These are phyloP conservation scores for Parasteatoda lunata DNA, from an alignment of 2,888 invertebrate genomes.

Conservation along the genomic window DNA sequence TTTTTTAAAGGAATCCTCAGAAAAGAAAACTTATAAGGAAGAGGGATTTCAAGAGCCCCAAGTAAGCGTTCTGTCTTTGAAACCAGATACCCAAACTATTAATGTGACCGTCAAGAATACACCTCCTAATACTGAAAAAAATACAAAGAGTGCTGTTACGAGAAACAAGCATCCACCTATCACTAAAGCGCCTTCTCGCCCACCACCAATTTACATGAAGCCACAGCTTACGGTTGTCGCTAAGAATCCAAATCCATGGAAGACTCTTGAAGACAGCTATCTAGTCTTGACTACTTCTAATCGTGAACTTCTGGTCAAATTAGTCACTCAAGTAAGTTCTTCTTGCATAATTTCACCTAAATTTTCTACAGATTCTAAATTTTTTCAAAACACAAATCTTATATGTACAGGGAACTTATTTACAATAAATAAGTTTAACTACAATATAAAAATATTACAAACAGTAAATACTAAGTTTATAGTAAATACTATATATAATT, in stretches of 20 bases:
- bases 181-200: conserved; percentile 57
- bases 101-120: conserved; percentile 33
- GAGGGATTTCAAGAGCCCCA: background rate
- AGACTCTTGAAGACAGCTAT: conserved; percentile 89
- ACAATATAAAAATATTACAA: background rate
- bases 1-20: background rate
- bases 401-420: too few relatives aligned
- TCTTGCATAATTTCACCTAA: too few relatives aligned
- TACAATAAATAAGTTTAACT: background rate
- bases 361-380: too few relatives aligned
- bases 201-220: conserved; percentile 63
- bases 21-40: background rate
- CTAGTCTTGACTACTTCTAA: conserved; percentile 91
- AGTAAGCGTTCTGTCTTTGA: background rate
- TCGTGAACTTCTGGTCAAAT: conserved; percentile 90
- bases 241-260: conserved; percentile 58
- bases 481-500: background rate
- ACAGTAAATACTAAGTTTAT: background rate
- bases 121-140: background rate
- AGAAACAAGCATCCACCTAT: conserved; percentile 47
- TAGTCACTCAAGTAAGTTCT: conserved; percentile 85
- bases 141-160: conserved; percentile 5
- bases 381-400: too few relatives aligned
- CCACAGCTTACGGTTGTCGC: conserved; percentile 30
- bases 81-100: conserved; percentile 29